Evolutionary conservation across 30 jellyfish, hydroid and myxozoan genomes (phyloP).

Genomic region (Pseudorhiza aurosa): DNA sequence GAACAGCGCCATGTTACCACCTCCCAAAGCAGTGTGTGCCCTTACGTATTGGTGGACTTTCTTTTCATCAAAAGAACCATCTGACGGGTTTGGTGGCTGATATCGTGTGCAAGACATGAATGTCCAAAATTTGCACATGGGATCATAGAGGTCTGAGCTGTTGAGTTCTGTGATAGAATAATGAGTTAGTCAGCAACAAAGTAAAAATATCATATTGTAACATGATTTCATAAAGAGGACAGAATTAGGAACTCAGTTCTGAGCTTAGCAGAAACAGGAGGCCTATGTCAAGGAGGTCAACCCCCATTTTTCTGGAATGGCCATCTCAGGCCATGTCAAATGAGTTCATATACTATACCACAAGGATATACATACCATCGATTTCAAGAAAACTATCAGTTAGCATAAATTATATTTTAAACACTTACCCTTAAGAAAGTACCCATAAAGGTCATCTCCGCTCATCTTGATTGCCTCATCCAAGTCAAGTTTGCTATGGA

Average conservation of each 20-base stretch:
- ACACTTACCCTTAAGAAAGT: constrained; percentile 69
- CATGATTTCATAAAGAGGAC: too few relatives aligned
- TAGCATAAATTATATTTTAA: too few relatives aligned
- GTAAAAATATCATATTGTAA: too few relatives aligned
- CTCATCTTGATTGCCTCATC: constrained; percentile 78
- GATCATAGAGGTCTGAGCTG: constrained; percentile 56
- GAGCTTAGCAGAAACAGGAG: too few relatives aligned
- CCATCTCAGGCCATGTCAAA: too few relatives aligned
- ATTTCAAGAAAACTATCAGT: too few relatives aligned
- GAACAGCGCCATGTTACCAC: constrained; percentile 90
- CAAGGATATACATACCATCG: too few relatives aligned
- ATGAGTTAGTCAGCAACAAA: too few relatives aligned
- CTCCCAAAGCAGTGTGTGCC: constrained; percentile 97
- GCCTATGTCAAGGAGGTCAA: too few relatives aligned
- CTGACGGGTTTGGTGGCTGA: constrained; percentile 70
- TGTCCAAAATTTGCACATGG: constrained; percentile 72
- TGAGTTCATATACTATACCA: too few relatives aligned
- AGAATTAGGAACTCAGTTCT: too few relatives aligned
- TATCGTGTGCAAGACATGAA: constrained; percentile 95
- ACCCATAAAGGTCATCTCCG: constrained; percentile 70
- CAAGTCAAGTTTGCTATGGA: constrained; percentile 68
- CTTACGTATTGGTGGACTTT: constrained; percentile 58
- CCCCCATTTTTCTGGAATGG: too few relatives aligned
- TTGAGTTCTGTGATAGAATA: constrained; percentile 33
- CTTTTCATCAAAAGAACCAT: constrained; percentile 49